These are phyloP conservation scores for Heliopora coerulea DNA, from an alignment of 92 coral and sea anemone species.

Conservation along the genomic window DNA sequence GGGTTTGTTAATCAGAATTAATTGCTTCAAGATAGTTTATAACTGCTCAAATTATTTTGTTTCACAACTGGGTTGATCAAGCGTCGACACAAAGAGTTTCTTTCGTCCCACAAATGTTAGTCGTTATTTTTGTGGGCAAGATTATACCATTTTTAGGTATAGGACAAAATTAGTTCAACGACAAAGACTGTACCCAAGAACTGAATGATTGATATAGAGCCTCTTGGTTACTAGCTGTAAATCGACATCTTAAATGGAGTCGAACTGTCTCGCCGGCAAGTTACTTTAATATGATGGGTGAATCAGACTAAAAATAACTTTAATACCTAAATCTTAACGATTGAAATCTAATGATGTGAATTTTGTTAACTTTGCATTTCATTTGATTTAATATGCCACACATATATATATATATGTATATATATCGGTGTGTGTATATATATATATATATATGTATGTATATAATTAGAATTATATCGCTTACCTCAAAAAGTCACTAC, in stretches of 20 bases:
- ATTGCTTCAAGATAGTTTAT: neutral
- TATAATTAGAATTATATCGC: too few species aligned
- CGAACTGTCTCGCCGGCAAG: slow-evolving; percentile 11
- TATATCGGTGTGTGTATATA: too few species aligned
- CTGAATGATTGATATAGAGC: neutral
- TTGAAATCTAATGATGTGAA: neutral
- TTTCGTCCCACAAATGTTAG: neutral
- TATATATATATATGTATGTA: too few species aligned
- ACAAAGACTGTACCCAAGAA: neutral
- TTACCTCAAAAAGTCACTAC: too few species aligned
- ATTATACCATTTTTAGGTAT: neutral
- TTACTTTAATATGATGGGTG: too few species aligned
- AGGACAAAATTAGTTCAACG: neutral
- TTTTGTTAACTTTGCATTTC: too few species aligned
- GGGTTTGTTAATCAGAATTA: too few species aligned
- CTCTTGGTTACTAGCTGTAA: neutral
- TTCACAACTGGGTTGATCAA: neutral
- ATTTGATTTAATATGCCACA: too few species aligned
- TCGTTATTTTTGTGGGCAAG: neutral
- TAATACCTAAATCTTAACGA: neutral
- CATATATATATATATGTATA: too few species aligned
- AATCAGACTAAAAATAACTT: slow-evolving; percentile 2
- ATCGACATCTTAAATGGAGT: slow-evolving; percentile 1
- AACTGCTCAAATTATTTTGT: neutral
- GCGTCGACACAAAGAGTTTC: neutral